Percentiles rank a stretch among this genome's conserved stretches.
Conservation (phyloP, 2,888 invertebrate species). For the Venusia cambrica region DNA sequence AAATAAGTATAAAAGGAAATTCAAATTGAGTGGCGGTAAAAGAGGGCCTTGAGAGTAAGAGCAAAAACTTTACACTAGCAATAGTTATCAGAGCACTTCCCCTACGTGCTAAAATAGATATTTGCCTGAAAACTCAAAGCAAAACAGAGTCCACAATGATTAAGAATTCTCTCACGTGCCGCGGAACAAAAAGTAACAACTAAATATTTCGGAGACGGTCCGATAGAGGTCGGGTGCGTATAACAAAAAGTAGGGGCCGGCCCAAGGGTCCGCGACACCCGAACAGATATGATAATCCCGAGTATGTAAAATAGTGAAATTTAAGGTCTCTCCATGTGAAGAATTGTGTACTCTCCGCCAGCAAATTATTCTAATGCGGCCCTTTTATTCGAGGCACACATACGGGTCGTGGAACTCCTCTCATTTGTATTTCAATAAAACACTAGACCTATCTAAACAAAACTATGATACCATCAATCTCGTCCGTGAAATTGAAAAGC, state of each 20-base stretch:
- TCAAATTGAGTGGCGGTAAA: too few species aligned
- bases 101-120: conserved; percentile 32
- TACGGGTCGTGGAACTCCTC: conserved; percentile 60
- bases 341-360: conserved; percentile 74
- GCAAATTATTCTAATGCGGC: conserved; percentile 79
- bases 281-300: conserved; percentile 78
- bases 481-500: conserved; percentile 38
- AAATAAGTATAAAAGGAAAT: too few species aligned
- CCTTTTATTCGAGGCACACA: conserved; percentile 79
- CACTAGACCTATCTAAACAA: conserved; percentile 77
- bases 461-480: conserved; percentile 48
- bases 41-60: background rate
- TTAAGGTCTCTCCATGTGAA: conserved; percentile 80
- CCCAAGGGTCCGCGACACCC: conserved; percentile 58
- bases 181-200: conserved; percentile 78
- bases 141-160: conserved; percentile 53
- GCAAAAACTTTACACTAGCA: conserved; percentile 13
- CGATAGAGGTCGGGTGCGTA: conserved; percentile 74
- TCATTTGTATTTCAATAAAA: conserved; percentile 81
- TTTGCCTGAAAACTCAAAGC: conserved; percentile 42
- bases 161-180: conserved; percentile 74
- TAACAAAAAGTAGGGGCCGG: conserved; percentile 71
- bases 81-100: conserved; percentile 16
- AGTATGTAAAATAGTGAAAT: conserved; percentile 81
- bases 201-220: conserved; percentile 77